Base-by-base conservation (phyloP, 2,888 invertebrate species). In the Troides helena region DNA sequence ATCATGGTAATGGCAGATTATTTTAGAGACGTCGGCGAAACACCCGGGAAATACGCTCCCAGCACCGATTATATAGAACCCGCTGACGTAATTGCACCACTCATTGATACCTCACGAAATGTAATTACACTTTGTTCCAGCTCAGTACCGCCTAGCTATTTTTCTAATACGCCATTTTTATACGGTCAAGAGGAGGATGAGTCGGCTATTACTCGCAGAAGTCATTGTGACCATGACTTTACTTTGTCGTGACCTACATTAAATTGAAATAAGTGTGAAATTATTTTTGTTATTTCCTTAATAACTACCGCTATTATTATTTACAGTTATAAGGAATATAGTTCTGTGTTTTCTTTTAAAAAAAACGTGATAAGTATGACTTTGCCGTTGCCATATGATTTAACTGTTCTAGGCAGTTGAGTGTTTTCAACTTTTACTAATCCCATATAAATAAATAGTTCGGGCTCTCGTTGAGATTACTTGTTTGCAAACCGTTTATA, bases 1-100 rank as follows among this genome's bases (percentile, higher is more conserved):
- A 91, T 90, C 92, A 90, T 86, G 86, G 84, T 91, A 91, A 92
- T 91, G 86, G 89, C 86, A 90, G 83, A 91, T 91, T 89, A 90
- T 89, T 88, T 87, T 86, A 84, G 89, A 86, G 85, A 85, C 85
- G 85, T 85, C 88, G 83, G 82, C 81, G 86, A 88, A 87, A 88
- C 86, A 85, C 86, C 84, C 85, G 87, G 87, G 88, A 89, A 90
- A 88, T 85, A 82, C 84, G 85, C 87, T 84, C 83, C 79, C 79
- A 81, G 83, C 83, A 81, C 81, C 86, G 85, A 90, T 90, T 90
- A 89, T 83, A 86, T 84, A 83, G 81, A 85, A 78, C 84, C 82
- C 82, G 79, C 86, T 84, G 87, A 83, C 84, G 88, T 90, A 89
- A 90, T 91, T 89, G 89, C 88, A 76, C 84, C 85, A 81, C 86